A percentile compares a stretch with the other conserved stretches of the same genome.
Evolutionary conservation across 2,113 vertebrate genomes (phyloP).

Genomic region (Spea multiplicata): DNA sequence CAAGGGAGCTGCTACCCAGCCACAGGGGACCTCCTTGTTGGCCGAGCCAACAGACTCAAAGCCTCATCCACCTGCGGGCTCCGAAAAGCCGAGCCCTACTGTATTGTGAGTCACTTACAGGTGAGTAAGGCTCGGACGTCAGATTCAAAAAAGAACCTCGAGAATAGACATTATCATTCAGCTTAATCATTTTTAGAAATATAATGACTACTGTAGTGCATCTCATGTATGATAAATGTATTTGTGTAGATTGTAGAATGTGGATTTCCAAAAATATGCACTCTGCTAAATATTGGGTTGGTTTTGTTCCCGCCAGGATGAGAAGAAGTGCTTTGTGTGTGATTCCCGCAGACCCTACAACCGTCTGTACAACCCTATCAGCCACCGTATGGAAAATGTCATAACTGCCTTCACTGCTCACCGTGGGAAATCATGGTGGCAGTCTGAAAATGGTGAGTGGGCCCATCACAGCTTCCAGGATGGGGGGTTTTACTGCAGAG

Average conservation of each 20-base stretch:
- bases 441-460: constrained; percentile 87
- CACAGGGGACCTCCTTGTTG: constrained; percentile 89
- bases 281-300: too few relatives aligned
- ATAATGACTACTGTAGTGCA: too few relatives aligned
- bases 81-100: constrained; percentile 80
- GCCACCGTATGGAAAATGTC: constrained; percentile 91
- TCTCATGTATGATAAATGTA: too few relatives aligned
- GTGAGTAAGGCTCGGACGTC: constrained; percentile 64
- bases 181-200: too few relatives aligned
- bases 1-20: constrained; percentile 94
- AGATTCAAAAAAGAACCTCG: too few relatives aligned
- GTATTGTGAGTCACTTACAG: constrained; percentile 96
- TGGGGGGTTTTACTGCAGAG: too few relatives aligned
- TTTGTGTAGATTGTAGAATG: too few relatives aligned
- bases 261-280: too few relatives aligned
- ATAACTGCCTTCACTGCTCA: constrained; percentile 87
- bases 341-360: constrained; percentile 85
- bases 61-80: constrained; percentile 90
- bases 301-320: constrained; percentile 69
- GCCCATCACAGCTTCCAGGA: too few relatives aligned
- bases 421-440: constrained; percentile 93
- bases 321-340: constrained; percentile 95
- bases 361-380: constrained; percentile 73
- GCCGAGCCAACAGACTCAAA: constrained; percentile 79
- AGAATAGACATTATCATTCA: too few relatives aligned